Base-by-base conservation (phyloP, 2,888 invertebrate species). In the Ectemnius lituratus region DNA sequence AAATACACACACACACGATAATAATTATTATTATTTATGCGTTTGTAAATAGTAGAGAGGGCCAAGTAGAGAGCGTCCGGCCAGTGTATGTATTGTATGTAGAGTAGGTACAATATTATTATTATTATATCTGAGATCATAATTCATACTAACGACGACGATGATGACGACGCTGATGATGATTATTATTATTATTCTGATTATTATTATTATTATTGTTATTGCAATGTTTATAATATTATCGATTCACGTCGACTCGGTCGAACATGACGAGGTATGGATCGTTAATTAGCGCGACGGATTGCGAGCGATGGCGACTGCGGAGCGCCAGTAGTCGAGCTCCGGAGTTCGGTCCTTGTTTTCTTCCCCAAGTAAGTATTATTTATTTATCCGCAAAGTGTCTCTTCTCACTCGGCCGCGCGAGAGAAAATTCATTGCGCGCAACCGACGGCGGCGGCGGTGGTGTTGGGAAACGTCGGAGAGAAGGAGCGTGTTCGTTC, bases 31-130 rank as follows among this genome's bases (percentile, higher is more conserved):
- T 90, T 90, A 90, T 90, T 90, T 90, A 90, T 90, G 89, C 88
- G 88, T 90, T 90, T 90, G 90, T 90, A 90, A 90, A 90, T 90
- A 90, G 88, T 90, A 89, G 90, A 87, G 86, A 87, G 79, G 85
- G 86, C 84, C 83, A 71, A 84, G 75, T 84, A 84, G 84, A 83
- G 75, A 80, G 81, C 81, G 83, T 84, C 87, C 88, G 87, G 87
- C 84, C 87, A 86, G 86, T 90, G 89, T 90, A 90, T 90, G 90
- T 90, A 90, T 87, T 90, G 90, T 90, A 90, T 88, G 90, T 90
- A 90, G 90, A 89, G 86, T 90, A 90, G 90, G 83, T 80, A 87
- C 80, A 79, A 80, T 75, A 79, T 80, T 76, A 83, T 80, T 80
- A 82, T 78, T 81, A 86, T 82, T 70, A 76, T 84, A 81, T 78